These are phyloP conservation scores for Erpetoichthys calabaricus DNA, from an alignment of 2,797 vertebrate species.

Conservation along the genomic window DNA sequence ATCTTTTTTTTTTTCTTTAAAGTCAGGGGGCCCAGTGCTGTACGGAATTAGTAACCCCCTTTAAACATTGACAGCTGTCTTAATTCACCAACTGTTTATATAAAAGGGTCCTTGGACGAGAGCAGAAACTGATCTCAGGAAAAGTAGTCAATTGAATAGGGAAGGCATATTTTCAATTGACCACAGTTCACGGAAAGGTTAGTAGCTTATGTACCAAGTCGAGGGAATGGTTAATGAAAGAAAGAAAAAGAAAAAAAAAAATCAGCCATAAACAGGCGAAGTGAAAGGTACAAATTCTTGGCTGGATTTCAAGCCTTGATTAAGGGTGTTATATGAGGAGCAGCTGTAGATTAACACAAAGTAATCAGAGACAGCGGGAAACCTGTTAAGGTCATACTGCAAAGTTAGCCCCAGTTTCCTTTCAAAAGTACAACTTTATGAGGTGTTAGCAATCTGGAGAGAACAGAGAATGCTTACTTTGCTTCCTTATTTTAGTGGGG, in stretches of 20 bases:
- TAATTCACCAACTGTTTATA: conserved; percentile 24
- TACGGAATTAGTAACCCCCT: neutral
- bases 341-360: conserved; percentile 15
- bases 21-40: neutral
- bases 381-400: conserved; percentile 17
- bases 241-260: conserved; percentile 21
- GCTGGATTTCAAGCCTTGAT: conserved; percentile 13
- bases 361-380: conserved; percentile 19
- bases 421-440: conserved; percentile 22
- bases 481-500: neutral
- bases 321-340: conserved; percentile 15
- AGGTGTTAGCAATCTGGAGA: conserved; percentile 13
- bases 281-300: conserved; percentile 13
- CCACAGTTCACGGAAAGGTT: conserved; percentile 29
- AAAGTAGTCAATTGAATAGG: conserved; percentile 6
- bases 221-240: conserved; percentile 14
- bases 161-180: conserved; percentile 12
- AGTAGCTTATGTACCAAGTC: conserved; percentile 15
- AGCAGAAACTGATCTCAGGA: conserved; percentile 12
- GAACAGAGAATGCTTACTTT: neutral
- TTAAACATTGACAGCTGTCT: conserved; percentile 14
- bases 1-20: neutral
- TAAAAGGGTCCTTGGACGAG: conserved; percentile 18
- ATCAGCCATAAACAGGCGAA: conserved; percentile 8
- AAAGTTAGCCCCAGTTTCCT: conserved; percentile 9